phyloP scores from a whole-genome alignment of 1,140 invertebrate genomes.

The Brachionus angularis region DNA sequence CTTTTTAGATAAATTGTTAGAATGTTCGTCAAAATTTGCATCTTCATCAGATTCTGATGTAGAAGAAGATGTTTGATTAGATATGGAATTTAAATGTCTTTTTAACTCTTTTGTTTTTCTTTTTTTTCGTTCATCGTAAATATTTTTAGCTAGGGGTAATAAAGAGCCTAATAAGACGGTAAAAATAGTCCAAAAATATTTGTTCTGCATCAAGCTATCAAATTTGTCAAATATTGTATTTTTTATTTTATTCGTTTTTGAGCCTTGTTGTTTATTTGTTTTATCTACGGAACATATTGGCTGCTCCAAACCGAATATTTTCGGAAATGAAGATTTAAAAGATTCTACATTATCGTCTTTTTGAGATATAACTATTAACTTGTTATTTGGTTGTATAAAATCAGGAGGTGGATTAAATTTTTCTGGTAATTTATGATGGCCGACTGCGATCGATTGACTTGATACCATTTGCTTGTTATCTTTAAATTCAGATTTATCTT shows the following conservation, averaged over 20 bases:
- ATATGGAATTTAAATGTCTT: no score
- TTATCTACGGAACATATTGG: slow-evolving; percentile 17
- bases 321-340: background rate
- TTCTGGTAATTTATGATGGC: slow-evolving; percentile 37
- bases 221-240: background rate
- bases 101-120: slow-evolving; percentile 5
- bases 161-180: slow-evolving; percentile 1
- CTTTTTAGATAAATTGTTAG: background rate
- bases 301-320: background rate
- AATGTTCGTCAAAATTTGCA: no score
- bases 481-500: background rate
- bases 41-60: slow-evolving; percentile 11
- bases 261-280: background rate
- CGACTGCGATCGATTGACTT: background rate
- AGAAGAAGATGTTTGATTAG: slow-evolving; percentile 20
- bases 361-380: slow-evolving; percentile 28
- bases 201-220: slow-evolving; percentile 28
- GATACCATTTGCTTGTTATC: slow-evolving; percentile 48
- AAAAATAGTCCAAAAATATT: slow-evolving; percentile 28
- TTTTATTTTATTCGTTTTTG: slow-evolving; percentile 8
- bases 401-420: slow-evolving; percentile 31
- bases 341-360: slow-evolving; percentile 14
- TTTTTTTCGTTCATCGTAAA: background rate
- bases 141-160: background rate
- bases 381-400: slow-evolving; percentile 35